A percentile compares a stretch with the other conserved stretches of the same genome.
Evolutionary conservation across 2,797 vertebrate genomes (phyloP).

Genomic region (Leptoclinus maculatus): DNA sequence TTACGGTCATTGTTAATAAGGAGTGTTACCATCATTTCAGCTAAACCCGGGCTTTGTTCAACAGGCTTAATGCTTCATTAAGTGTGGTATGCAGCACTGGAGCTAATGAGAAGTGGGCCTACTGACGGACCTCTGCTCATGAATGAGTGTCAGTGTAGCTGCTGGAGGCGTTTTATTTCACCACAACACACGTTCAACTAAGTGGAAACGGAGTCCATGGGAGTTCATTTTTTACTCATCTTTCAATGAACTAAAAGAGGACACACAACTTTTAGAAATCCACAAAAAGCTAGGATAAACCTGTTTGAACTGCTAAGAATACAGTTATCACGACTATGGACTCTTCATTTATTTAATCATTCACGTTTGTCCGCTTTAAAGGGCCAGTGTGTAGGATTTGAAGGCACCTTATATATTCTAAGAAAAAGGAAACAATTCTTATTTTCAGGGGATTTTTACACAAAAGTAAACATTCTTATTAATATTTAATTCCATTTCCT

Average conservation of each 20-base stretch:
- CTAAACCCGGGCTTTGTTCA: neutral
- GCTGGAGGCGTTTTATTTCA: neutral
- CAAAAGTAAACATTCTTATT: neutral
- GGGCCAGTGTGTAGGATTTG: no score
- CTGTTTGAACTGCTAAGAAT: no score
- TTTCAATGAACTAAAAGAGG: no score
- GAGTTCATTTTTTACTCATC: no score
- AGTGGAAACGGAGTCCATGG: no score
- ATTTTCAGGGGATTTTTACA: neutral
- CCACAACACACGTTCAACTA: neutral
- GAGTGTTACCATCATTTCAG: neutral
- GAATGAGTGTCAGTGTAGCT: neutral
- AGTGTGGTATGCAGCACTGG: slow-evolving; percentile 46
- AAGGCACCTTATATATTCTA: no score
- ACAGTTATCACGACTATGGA: no score
- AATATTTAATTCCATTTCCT: neutral
- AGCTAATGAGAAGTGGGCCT: neutral
- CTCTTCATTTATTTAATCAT: no score
- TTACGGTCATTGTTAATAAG: neutral
- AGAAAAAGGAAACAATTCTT: no score
- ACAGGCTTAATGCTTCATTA: slow-evolving; percentile 31
- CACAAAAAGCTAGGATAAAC: no score
- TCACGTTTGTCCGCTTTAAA: no score
- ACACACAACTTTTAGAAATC: no score
- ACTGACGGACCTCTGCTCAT: neutral